These are phyloP conservation scores for Ganaspis sp. DNA, from an alignment of 1,140 invertebrate species.

Conservation along the genomic window DNA sequence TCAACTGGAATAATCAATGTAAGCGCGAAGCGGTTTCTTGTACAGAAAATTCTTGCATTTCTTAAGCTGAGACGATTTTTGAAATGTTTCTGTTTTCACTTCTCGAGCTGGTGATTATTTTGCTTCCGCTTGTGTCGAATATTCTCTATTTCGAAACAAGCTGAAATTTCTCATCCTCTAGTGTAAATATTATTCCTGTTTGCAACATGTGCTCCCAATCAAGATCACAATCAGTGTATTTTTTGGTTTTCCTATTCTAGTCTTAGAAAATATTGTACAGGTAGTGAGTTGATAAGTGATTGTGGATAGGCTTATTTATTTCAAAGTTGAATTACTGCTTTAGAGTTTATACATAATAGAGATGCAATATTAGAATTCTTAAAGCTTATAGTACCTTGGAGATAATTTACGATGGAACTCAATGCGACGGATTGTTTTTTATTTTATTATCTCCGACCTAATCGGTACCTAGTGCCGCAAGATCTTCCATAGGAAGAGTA, in stretches of 20 bases:
- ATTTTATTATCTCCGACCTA: neutral
- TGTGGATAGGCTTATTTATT: neutral
- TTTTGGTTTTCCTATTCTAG: conserved; percentile 20
- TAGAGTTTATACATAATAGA: conserved; percentile 9
- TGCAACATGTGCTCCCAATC: conserved; percentile 18
- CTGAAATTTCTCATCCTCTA: neutral
- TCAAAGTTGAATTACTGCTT: conserved; percentile 8
- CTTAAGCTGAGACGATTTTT: neutral
- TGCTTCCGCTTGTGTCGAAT: neutral
- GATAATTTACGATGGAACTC: neutral
- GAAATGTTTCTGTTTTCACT: neutral
- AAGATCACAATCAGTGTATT: neutral
- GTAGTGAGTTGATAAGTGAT: neutral
- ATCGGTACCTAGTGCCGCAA: neutral
- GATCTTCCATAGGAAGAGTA: conserved; percentile 20
- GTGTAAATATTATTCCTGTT: conserved; percentile 15
- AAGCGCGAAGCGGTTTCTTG: neutral
- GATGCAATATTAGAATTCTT: neutral
- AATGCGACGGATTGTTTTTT: neutral
- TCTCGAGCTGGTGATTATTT: conserved; percentile 3
- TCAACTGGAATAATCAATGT: neutral
- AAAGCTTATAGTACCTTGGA: neutral
- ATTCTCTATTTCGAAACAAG: neutral
- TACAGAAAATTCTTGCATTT: neutral
- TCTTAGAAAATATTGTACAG: conserved; percentile 20